These are phyloP conservation scores for Electrophaes corylata DNA, from an alignment of 2,888 invertebrate genomes.

Conservation along the genomic window DNA sequence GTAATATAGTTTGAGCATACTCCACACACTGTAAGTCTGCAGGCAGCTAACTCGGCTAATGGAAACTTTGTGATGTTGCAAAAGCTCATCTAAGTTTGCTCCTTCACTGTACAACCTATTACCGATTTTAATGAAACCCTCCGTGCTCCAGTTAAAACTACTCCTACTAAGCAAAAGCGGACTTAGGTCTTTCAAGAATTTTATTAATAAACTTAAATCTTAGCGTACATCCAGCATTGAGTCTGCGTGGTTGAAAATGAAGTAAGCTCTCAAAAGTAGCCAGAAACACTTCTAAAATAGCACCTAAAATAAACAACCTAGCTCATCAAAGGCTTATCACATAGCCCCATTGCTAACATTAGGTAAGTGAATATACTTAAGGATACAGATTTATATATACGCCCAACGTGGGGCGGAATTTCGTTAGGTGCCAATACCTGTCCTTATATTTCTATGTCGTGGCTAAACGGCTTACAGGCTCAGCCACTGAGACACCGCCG, in stretches of 20 bases:
- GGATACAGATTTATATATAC: slow-evolving; percentile 9
- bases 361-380: background rate
- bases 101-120: background rate
- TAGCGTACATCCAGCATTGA: too few relatives aligned
- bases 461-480: slow-evolving; percentile 50
- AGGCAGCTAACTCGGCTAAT: slow-evolving; percentile 3
- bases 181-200: too few relatives aligned
- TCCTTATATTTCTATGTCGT: slow-evolving; percentile 46
- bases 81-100: slow-evolving; percentile 16
- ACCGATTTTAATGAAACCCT: background rate
- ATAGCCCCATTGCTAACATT: background rate
- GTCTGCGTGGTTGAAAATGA: too few relatives aligned
- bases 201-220: too few relatives aligned
- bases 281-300: too few relatives aligned
- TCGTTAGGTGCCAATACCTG: slow-evolving; percentile 44
- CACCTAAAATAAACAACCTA: too few relatives aligned
- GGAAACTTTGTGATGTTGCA: slow-evolving; percentile 11
- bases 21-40: slow-evolving; percentile 3
- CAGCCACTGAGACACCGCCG: slow-evolving; percentile 34
- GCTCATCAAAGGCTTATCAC: background rate
- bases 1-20: slow-evolving; percentile 13
- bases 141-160: too few relatives aligned
- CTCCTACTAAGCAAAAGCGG: background rate
- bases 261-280: too few relatives aligned
- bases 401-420: slow-evolving; percentile 8